Evolutionary conservation across 1,140 invertebrate species (phyloP).

Genomic region (Eufriesea mexicana): DNA sequence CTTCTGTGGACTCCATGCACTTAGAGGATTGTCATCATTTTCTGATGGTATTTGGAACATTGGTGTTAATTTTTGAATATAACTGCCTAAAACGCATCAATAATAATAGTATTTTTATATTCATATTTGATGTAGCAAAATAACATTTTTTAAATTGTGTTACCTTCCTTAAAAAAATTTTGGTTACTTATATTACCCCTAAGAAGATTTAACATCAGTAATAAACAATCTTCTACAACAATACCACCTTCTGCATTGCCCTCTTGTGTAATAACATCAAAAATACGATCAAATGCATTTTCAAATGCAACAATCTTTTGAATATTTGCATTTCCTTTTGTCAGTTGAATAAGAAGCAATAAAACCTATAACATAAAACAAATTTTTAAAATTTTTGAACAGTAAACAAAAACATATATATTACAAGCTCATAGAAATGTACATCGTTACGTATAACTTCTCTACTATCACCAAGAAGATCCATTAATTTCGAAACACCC

Average conservation of each 20-base stretch:
- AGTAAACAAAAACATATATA: conserved; percentile 2
- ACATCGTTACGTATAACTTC: conserved; percentile 99
- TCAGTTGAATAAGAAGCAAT: conserved; percentile 95
- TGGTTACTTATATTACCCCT: conserved; percentile 98
- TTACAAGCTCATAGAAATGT: conserved; percentile 67
- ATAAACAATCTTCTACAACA: conserved; percentile 98
- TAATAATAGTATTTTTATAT: conserved; percentile 13
- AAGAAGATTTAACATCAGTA: conserved; percentile 96
- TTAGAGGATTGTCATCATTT: conserved; percentile 84
- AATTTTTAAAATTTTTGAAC: background rate
- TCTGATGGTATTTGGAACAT: conserved; percentile 92
- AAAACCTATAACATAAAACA: conserved; percentile 85
- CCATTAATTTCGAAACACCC: conserved; percentile 99
- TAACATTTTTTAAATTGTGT: conserved; percentile 38
- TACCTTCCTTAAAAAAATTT: conserved; percentile 98
- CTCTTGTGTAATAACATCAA: conserved; percentile 96
- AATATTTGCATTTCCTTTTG: conserved; percentile 98
- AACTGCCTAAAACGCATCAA: conserved; percentile 84
- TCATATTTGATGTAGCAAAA: background rate
- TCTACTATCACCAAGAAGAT: conserved; percentile 94
- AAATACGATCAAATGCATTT: conserved; percentile 97
- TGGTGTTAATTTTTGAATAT: conserved; percentile 93
- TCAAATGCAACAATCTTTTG: conserved; percentile 99
- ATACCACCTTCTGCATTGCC: conserved; percentile 97
- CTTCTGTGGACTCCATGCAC: conserved; percentile 96